These are phyloP conservation scores for Prionailurus bengalensis DNA, from an alignment of 2,113 vertebrate species.

Conservation along the genomic window DNA sequence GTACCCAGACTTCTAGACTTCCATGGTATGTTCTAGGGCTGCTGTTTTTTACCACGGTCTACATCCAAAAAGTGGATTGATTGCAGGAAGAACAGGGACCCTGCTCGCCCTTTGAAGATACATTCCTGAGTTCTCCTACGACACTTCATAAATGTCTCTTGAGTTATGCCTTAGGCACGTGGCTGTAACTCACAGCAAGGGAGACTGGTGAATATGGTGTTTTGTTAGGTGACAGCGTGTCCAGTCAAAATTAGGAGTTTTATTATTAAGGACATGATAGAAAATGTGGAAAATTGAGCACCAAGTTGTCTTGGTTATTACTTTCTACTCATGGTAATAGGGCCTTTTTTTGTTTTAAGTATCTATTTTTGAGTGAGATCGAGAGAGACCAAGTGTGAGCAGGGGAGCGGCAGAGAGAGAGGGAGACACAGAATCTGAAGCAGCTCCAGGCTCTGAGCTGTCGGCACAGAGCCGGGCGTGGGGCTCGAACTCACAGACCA, in stretches of 20 bases:
- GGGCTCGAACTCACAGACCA: too few species aligned
- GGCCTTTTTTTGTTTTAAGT: too few species aligned
- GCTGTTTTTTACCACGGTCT: background rate
- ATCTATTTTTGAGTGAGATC: too few species aligned
- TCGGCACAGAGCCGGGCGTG: too few species aligned
- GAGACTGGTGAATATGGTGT: background rate
- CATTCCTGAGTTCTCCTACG: background rate
- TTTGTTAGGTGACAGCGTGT: background rate
- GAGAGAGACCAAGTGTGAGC: too few species aligned
- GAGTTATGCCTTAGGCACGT: background rate
- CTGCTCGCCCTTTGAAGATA: background rate
- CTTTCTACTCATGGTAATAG: background rate
- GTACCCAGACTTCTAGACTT: background rate
- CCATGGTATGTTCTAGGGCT: background rate
- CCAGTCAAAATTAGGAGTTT: background rate
- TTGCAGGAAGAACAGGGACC: background rate
- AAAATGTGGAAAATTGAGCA: background rate
- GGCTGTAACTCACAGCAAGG: background rate
- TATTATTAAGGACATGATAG: background rate
- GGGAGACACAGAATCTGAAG: too few species aligned
- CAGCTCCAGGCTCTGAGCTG: too few species aligned
- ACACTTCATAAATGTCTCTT: rapidly evolving
- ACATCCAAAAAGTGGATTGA: too few species aligned
- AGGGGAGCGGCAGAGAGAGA: too few species aligned
- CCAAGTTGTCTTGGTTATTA: background rate